phyloP scores from a whole-genome alignment of 2,797 vertebrate genomes.

The Momotus momota region DNA sequence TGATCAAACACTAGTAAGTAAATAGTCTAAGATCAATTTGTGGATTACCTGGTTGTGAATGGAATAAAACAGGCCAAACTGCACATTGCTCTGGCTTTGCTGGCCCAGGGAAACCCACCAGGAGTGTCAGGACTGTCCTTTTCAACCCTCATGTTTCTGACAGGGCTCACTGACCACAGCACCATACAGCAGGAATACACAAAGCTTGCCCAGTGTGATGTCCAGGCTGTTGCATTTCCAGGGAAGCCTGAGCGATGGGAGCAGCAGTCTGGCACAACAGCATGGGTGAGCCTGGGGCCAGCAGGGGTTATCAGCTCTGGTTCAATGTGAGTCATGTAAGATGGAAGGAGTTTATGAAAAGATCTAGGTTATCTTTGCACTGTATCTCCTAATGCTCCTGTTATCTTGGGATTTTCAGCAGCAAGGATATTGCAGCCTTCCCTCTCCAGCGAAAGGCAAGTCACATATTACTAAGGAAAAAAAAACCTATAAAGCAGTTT shows the following conservation, averaged over 20 bases:
- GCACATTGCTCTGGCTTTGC: background rate
- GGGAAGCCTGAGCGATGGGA: background rate
- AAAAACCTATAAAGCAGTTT: background rate
- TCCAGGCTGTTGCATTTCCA: background rate
- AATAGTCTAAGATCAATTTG: background rate
- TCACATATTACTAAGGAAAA: background rate
- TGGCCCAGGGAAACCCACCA: background rate
- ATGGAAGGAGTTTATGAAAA: background rate
- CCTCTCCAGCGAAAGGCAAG: background rate
- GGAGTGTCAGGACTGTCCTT: background rate
- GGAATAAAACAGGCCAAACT: background rate
- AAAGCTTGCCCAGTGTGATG: fast-evolving
- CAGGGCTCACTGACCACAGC: background rate
- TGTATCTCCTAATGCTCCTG: background rate
- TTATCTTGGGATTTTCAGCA: background rate
- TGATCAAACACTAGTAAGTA: background rate
- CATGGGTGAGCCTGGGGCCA: background rate
- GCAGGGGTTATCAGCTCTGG: background rate
- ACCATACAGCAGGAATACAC: fast-evolving
- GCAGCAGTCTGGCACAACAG: background rate
- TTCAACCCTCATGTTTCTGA: background rate
- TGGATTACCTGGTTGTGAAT: background rate
- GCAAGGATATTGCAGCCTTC: background rate
- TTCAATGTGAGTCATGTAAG: background rate
- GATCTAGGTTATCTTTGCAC: background rate